These are phyloP conservation scores for Thomomys bottae DNA, from an alignment of 2,113 vertebrate genomes.

Conservation along the genomic window DNA sequence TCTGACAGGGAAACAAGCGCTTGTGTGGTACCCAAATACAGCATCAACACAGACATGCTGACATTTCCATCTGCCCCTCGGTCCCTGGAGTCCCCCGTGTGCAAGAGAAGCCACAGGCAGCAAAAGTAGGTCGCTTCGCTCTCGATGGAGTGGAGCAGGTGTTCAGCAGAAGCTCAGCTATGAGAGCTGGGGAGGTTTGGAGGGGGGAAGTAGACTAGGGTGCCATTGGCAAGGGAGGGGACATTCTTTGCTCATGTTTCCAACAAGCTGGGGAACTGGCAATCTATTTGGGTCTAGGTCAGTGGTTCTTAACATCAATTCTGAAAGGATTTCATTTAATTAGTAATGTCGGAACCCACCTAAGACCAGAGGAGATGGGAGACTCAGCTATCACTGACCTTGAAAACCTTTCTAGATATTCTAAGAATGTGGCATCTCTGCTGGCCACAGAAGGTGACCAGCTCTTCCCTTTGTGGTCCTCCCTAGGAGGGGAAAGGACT, in stretches of 20 bases:
- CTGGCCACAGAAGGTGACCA: neutral
- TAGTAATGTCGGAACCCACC: neutral
- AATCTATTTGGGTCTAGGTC: neutral
- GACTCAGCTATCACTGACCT: neutral
- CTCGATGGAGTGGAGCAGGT: neutral
- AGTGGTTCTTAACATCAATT: neutral
- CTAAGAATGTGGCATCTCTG: neutral
- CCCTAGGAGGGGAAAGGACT: rapidly evolving
- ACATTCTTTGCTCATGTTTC: neutral
- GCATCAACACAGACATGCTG: constrained; percentile 48
- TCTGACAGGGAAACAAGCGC: constrained; percentile 62
- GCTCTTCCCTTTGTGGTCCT: neutral
- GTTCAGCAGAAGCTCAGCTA: constrained; percentile 41
- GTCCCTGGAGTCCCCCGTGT: constrained; percentile 24
- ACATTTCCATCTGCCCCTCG: constrained; percentile 74
- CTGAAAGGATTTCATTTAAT: neutral
- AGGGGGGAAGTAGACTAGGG: rapidly evolving
- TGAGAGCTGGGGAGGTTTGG: rapidly evolving
- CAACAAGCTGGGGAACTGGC: neutral
- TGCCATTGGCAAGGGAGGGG: rapidly evolving
- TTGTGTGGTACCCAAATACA: constrained; percentile 71
- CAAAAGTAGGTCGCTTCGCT: constrained; percentile 12
- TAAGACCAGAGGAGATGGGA: neutral
- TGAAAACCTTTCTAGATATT: neutral
- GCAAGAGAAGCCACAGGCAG: constrained; percentile 34